Base-by-base conservation (phyloP, 2,113 vertebrate genomes). In the Harpagus bidentatus region DNA sequence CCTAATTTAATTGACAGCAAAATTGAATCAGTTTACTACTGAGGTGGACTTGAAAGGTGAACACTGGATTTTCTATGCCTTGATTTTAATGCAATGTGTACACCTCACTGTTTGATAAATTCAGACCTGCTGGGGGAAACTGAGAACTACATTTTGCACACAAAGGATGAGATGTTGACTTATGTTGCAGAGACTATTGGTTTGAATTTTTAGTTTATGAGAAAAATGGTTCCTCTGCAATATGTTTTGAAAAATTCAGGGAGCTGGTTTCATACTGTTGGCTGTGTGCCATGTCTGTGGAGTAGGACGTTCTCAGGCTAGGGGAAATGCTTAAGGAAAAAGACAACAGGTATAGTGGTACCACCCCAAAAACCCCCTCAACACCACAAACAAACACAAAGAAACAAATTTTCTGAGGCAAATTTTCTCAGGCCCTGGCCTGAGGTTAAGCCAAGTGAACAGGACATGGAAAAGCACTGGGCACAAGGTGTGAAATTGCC, bases 1-100 rank as follows among this genome's bases (percentile, higher is more conserved):
- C 65, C 79, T 93, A 86, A 88, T 10, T 52, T 96, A 91, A 72
- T 95, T 82, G 94, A 58, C 65, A 78, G 67, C 47, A 82, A 90
- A 96, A 95, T 83, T 74, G 78, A 94, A 95, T 95, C 2, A 2
- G 28, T 90, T 97, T 90, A 81, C 81, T 96, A 23, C 88, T 1
- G 52, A 86, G 81, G 13, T 90, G 84, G 67, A 65, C 81, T 86
- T 88, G 86, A 96, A 94, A 93, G 86, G 67, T 77, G 92, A 90
- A 62, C 79, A 32, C 59, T 95, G 81, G 90, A 91, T 96, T 96
- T 97, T 93, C 95, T 94, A 66, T 93, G 88, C 69, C 94, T 93
- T 76, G 80, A 50, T 76, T 95, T 95, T 86, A 96, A 95, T 91
- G 78, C 84, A 76, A 29, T 59, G 78, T 84, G 82, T 96, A 78